Evolutionary conservation across 2,113 vertebrate genomes (phyloP), one percentile per base, ranked within the genome.

Genomic region (Gnathonemus echidnorhynchus): DNA sequence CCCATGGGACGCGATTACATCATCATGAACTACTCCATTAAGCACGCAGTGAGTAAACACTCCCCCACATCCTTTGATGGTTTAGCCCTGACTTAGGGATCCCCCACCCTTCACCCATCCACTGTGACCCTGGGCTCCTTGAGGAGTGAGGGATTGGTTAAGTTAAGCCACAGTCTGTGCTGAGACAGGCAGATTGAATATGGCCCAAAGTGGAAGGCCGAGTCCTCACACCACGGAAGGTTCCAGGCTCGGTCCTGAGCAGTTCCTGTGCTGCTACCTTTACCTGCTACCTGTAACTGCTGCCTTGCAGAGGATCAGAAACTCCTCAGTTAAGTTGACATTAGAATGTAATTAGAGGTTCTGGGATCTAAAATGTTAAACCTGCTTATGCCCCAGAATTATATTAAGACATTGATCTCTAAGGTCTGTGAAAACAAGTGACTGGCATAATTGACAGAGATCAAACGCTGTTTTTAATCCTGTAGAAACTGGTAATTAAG

Each of bases 1-100:
- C 97, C 97, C 52, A 97, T 98, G 93, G 98, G 97, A 19, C 95
- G 93, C 0, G 98, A 98, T 95, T 99, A 97, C 95, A 98, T 99
- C 96, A 99, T 99, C 95, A 99, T 99, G 97, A 99, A 99, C 95
- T 98, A 98, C 95, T 99, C 98, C 0, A 97, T 99, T 89, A 99
- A 98, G 93, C 98, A 99, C 86, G 91, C 95, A 0, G 98, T 99
- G 91, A 97, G 98, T 96, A 66, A 1, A 66, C 2, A 5, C 62
- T 88, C 15, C 62, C 39, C 45, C 10, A 2, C 21, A n/a, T 11
- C 11, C 48, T 46, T 45, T 19, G 19, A 48, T 0, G 42, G 17
- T n/a, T 42, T 83, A 7, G 4, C 77, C 15, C 42, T 9, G 13
- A 1, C 39, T 9, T 83, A 10, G 58, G 58, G 58, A 15, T 3